Percentiles rank a stretch among this genome's conserved stretches.
Conservation (phyloP, 2,113 vertebrate species). For the Argyrosomus japonicus region DNA sequence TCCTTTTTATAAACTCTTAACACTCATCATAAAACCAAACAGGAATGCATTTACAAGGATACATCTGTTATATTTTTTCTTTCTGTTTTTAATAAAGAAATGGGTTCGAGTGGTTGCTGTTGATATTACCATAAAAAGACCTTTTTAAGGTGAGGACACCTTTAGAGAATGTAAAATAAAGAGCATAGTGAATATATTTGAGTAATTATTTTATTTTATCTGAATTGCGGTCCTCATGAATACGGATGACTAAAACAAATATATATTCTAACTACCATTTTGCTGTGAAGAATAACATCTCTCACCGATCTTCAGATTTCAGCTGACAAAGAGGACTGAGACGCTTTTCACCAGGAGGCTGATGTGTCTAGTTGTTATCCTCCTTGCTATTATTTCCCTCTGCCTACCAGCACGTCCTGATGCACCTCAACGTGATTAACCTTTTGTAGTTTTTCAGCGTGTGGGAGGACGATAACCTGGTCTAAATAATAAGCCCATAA, state of each 20-base stretch:
- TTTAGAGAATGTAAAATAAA: not conserved
- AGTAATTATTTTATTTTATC: not conserved
- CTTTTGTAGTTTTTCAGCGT: conserved; percentile 21
- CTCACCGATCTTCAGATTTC: not conserved
- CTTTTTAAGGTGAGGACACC: not conserved
- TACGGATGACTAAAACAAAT: not conserved
- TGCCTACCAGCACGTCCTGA: not conserved
- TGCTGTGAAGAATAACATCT: not conserved
- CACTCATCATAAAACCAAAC: not conserved
- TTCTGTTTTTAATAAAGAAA: not conserved
- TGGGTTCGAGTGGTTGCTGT: not conserved
- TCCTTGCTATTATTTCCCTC: conserved; percentile 4
- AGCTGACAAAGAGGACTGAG: not conserved
- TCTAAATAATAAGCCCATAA: conserved; percentile 50
- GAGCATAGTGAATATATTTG: not conserved
- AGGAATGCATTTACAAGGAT: not conserved
- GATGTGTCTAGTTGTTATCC: not conserved
- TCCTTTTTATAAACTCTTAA: conserved; percentile 10
- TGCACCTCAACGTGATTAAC: conserved; percentile 22
- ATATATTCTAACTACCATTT: not conserved
- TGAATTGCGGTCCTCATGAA: not conserved
- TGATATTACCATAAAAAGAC: not conserved
- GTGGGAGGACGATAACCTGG: conserved; percentile 41
- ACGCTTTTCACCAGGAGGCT: not conserved
- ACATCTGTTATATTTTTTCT: not conserved